These are phyloP conservation scores for Eurytemora carolleeae DNA, from an alignment of 1,140 invertebrate genomes.

Conservation along the genomic window DNA sequence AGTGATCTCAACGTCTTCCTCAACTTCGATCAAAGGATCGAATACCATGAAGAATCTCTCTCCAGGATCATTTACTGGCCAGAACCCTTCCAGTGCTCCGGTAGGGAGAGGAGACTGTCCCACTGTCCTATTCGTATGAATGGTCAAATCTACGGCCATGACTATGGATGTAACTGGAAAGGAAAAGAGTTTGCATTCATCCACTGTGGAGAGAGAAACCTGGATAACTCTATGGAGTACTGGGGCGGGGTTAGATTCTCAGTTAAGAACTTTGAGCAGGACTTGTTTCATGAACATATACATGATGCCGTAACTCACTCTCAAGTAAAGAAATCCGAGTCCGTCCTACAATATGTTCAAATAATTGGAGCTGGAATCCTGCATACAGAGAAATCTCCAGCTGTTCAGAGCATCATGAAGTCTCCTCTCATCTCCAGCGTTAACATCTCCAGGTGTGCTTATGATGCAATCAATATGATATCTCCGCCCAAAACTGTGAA, in stretches of 20 bases:
- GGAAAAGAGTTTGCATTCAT: conserved; percentile 73
- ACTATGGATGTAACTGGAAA: conserved; percentile 65
- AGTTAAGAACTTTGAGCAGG: conserved; percentile 65
- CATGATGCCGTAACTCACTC: conserved; percentile 57
- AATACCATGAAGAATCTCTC: conserved; percentile 65
- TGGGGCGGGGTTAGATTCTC: conserved; percentile 94
- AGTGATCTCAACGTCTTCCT: conserved; percentile 71
- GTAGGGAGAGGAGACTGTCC: conserved; percentile 58
- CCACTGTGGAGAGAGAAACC: conserved; percentile 58
- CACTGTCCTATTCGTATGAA: conserved; percentile 74
- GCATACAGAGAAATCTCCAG: conserved; percentile 82
- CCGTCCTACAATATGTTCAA: conserved; percentile 23
- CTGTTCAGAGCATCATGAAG: conserved; percentile 65
- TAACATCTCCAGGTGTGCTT: conserved; percentile 59
- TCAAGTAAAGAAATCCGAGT: conserved; percentile 32
- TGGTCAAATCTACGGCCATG: conserved; percentile 61
- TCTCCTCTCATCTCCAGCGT: conserved; percentile 61
- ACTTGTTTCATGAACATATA: conserved; percentile 53
- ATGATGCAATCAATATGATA: conserved; percentile 76
- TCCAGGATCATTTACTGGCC: conserved; percentile 79
- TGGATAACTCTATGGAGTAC: conserved; percentile 47
- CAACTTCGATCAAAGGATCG: conserved; percentile 50
- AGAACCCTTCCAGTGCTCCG: conserved; percentile 60
- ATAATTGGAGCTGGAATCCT: conserved; percentile 86
- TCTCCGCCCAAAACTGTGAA: conserved; percentile 58